phyloP scores from a whole-genome alignment of 2,888 invertebrate species.

The Cylindroiulus punctatus region DNA sequence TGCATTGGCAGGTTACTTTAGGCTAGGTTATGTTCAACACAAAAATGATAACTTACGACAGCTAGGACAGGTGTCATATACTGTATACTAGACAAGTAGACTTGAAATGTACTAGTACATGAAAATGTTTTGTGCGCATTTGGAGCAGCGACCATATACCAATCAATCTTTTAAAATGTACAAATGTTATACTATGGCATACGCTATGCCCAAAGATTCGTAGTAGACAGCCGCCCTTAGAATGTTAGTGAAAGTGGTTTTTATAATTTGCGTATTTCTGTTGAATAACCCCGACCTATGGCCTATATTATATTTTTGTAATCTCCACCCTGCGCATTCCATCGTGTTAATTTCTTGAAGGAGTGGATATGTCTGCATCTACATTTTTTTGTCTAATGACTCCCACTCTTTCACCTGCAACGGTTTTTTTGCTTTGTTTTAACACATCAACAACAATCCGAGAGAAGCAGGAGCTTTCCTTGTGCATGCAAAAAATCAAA shows the following conservation, averaged over 20 bases:
- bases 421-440: background rate
- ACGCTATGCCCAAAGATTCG: no score
- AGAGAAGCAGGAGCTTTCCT: background rate
- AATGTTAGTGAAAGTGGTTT: background rate
- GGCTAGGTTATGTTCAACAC: no score
- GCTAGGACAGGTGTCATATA: no score
- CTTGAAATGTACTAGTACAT: no score
- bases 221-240: background rate
- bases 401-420: background rate
- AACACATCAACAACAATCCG: background rate
- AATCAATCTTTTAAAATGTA: no score
- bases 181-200: no score
- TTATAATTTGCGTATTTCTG: background rate
- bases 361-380: background rate
- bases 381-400: background rate
- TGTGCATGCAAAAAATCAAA: background rate
- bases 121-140: no score
- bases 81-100: no score
- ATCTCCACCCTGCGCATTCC: slow-evolving; percentile 19
- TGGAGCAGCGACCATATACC: no score
- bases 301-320: background rate
- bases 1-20: no score
- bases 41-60: no score
- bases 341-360: slow-evolving; percentile 17
- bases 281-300: slow-evolving; percentile 39